Percentiles rank a stretch among this genome's conserved stretches.
phyloP scores from a whole-genome alignment of 2,797 vertebrate species.

The Tapera naevia region DNA sequence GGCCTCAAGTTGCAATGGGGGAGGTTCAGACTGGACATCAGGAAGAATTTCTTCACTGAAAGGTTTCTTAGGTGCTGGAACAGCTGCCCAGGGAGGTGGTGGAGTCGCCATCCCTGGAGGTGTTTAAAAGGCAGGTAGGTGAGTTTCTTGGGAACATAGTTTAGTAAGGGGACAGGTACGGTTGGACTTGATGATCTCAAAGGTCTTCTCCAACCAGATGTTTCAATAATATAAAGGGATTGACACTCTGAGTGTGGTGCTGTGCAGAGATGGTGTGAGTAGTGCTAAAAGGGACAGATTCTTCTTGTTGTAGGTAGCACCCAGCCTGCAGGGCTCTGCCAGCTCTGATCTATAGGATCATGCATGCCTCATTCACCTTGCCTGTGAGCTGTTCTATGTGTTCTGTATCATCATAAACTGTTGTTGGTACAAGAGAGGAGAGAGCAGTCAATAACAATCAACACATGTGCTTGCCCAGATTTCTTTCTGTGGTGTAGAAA shows the following conservation, averaged over 20 bases:
- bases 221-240: too few species aligned
- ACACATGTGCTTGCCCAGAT: background rate
- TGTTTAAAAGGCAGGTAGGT: too few species aligned
- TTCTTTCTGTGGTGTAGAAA: background rate
- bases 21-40: too few species aligned
- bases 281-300: background rate
- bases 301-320: background rate
- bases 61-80: too few species aligned
- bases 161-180: too few species aligned
- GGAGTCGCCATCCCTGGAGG: too few species aligned
- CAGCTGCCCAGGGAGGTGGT: too few species aligned
- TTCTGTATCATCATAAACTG: background rate
- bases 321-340: background rate
- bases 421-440: background rate
- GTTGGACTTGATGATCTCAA: too few species aligned
- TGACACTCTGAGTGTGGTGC: background rate
- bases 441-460: background rate
- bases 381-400: fast-evolving
- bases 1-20: too few species aligned
- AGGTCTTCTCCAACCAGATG: too few species aligned
- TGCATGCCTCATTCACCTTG: background rate
- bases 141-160: too few species aligned
- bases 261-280: background rate
- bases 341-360: background rate
- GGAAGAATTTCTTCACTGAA: too few species aligned